These are phyloP conservation scores for Pachypeltis micranthus DNA, from an alignment of 1,140 invertebrate species.

Conservation along the genomic window DNA sequence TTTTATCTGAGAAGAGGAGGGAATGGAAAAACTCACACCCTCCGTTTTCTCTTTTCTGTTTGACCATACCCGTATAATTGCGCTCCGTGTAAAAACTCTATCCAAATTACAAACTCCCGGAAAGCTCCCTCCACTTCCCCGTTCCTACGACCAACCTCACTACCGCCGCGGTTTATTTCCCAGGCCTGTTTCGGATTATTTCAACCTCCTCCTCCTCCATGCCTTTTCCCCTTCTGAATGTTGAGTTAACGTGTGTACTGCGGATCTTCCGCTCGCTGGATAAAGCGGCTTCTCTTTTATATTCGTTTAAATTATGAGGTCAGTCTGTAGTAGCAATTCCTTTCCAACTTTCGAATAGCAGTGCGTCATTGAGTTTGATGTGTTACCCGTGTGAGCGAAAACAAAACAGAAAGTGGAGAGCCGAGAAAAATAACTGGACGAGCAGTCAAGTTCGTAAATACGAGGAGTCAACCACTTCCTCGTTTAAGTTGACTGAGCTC, in stretches of 20 bases:
- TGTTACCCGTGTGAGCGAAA: background rate
- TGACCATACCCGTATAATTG: background rate
- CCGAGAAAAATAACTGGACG: too few relatives aligned
- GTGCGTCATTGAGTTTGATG: background rate
- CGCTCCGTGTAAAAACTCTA: background rate
- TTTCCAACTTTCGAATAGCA: background rate
- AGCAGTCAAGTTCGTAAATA: too few relatives aligned
- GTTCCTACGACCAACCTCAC: too few relatives aligned
- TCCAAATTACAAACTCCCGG: slow-evolving; percentile 9
- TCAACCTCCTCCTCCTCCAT: background rate
- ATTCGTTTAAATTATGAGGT: background rate
- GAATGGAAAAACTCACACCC: too few relatives aligned
- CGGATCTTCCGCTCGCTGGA: too few relatives aligned
- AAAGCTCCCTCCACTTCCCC: background rate
- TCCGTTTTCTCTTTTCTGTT: background rate
- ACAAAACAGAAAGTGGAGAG: too few relatives aligned
- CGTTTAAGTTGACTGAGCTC: too few relatives aligned
- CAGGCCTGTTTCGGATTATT: background rate
- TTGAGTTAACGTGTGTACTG: background rate
- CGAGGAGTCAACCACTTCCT: too few relatives aligned
- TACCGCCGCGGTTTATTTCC: background rate
- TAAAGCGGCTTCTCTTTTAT: background rate
- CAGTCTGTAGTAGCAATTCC: background rate
- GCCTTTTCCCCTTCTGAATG: too few relatives aligned
- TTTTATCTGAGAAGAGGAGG: background rate